Base-by-base conservation (phyloP, 2,888 invertebrate genomes). In the Platynereis dumerilii region DNA sequence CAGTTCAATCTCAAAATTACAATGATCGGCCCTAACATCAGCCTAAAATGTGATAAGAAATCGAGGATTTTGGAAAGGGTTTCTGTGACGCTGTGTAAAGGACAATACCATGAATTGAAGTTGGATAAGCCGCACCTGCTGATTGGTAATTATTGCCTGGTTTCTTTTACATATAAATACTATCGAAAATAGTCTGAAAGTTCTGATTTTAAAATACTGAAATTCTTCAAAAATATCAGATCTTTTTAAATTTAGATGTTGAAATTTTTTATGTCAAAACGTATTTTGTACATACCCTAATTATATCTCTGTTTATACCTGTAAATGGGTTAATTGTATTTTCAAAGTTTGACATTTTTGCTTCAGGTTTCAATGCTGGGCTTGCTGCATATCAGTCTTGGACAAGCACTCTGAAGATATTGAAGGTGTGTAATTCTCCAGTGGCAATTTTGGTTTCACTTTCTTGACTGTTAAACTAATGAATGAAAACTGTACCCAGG, bases 361-460 rank as follows among this genome's bases (percentile, higher is more conserved):
- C 29, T 29, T 29, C 70, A 80, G 80, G 78, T 52, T 77, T 79
- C 60, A 81, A 81, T 77, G 80, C 80, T 42, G 81, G 77, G 10
- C 65, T 77, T 2, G 71, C 73, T 39, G 77, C 77, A 7, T 77
- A 76, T 53, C 54, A 54, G 10, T 66, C 71, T 3, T 77, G 76
- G 73, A 58, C 64, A 20, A 55, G 67, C 7, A 72, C 75, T 12
- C 56, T 76, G 2, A 60, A 65, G 26, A 66, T 66, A 48, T 45
- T 76, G 10, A 69, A 70, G 69, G 76, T 76, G 53, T 58, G 69
- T 57, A n/a, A 5, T 44, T 48, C 17, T n/a, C 2, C 27, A 22
- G 15, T n/a, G 15, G 10, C 10, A 53, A n/a, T 42, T 42, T n/a
- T 12, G 12, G n/a, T 42, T 15, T 42, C n/a, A 15, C 12, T 42